Base-by-base conservation (phyloP, 2,797 vertebrate species). In the Pseudotriccus pelzelni region DNA sequence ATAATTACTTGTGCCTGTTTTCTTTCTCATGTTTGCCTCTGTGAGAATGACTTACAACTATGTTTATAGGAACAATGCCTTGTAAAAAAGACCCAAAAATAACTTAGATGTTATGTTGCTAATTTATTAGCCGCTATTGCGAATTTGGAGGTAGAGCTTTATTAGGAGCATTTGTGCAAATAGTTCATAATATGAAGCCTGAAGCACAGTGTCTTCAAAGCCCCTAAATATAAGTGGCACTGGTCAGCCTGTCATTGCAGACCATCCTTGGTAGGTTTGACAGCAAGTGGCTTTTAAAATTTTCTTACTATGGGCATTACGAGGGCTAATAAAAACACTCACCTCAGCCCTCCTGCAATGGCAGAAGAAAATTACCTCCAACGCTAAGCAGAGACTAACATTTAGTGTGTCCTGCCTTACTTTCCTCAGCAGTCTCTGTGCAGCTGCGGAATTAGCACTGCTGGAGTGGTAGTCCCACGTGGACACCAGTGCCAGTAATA, bases 141-240 rank as follows among this genome's bases (percentile, higher is more conserved):
- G 81, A 85, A 55, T 92, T 87, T 75, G 81, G 72, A 90, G 53
- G 62, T 69, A 18, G 39, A 59, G 37, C 73, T 94, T 94, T 93
- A 84, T 76, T 90, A 69, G 73, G 67, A 95, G 50, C 87, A 91
- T 63, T 96, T 85, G 82, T 94, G 59, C 63, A 95, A 94, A 93
- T 76, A 90, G 37, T 69, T 81, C n/a, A 46, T 67, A 90, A 43
- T n/a, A 77, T 2, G 46, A 90, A 81, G 24, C 30, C 36, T 85
- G 70, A 81, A 46, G 28, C 23, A 25, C 0, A 0, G 10, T 7
- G 14, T 63, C 32, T 64, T 84, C 72, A 85, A 80, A 87, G 25
- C 3, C 18, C 19, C 62, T 49, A 55, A 86, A 89, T 60, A 32
- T 21, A 52, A 79, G 77, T 2, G 5, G 32, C 36, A 23, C 20